A percentile compares a stretch with the other conserved stretches of the same genome.
phyloP scores from a whole-genome alignment of 2,797 vertebrate species.

The Hybognathus amarus region DNA sequence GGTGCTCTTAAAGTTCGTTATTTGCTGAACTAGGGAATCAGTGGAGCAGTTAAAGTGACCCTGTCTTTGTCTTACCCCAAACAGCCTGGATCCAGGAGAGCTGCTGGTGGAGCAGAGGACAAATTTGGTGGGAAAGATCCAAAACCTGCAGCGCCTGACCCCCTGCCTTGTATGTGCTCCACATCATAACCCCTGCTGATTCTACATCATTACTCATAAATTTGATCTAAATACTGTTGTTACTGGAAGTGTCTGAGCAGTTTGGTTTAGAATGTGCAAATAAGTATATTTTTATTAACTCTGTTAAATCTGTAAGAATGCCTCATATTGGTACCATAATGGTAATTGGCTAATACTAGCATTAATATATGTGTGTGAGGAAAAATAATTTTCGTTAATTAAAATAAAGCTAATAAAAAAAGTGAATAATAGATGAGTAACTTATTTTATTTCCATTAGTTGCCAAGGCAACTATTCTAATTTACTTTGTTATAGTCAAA shows the following conservation, averaged over 20 bases:
- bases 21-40: constrained; percentile 38
- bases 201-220: neutral
- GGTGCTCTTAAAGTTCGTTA: constrained; percentile 31
- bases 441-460: neutral
- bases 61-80: constrained; percentile 47
- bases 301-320: too few species aligned
- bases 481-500: neutral
- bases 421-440: neutral
- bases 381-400: neutral
- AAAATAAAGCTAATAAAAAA: too few species aligned
- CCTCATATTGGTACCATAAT: neutral
- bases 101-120: constrained; percentile 87
- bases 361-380: neutral
- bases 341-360: neutral
- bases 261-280: neutral
- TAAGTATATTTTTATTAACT: neutral
- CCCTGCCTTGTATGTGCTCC: constrained; percentile 85
- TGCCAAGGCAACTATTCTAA: neutral
- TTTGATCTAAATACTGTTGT: neutral
- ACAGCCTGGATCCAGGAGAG: constrained; percentile 91
- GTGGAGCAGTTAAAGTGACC: constrained; percentile 17
- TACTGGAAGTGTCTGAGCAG: neutral
- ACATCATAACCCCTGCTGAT: neutral
- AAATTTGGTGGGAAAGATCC: constrained; percentile 91
- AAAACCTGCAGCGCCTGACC: constrained; percentile 90